Evolutionary conservation across 2,888 invertebrate species (phyloP), one percentile per base, ranked within the genome.

Genomic region (Itoplectis maculator): DNA sequence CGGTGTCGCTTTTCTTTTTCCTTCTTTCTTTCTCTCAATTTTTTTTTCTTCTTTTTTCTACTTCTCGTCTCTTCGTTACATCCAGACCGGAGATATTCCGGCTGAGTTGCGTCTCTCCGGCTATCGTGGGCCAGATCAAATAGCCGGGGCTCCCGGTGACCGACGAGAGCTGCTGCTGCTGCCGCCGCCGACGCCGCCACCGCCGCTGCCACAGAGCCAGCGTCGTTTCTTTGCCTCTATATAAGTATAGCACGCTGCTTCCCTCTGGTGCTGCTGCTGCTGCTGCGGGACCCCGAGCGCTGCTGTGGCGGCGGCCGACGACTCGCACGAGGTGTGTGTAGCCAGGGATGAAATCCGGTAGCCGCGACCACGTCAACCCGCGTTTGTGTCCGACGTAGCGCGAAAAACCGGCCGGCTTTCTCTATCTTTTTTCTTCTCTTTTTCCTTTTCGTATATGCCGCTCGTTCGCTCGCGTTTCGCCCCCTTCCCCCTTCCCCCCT

Each of bases 291-390:
- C 79, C 79, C 81, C 76, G 72, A 45, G 54, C 72, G 79, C 29
- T 61, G 56, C 56, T 54, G 54, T 37, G 35, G 45, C 11, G 5
- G 45, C 79, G 15, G 73, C 63, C 45, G 35, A 49, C 61, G 68
- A 40, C 88, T 87, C 86, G 81, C 81, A 83, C 82, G 82, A 79
- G 76, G 82, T 79, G 76, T 86, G 90, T 91, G 88, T 90, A 92
- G 88, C 90, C 91, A 91, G 91, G 92, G 91, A 88, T 92, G 89
- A 92, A 92, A 92, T 92, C 90, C 91, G 90, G 92, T 92, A 92
- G 92, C 92, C 87, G 89, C 88, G 89, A 86, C 87, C 90, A 90
- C 89, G 91, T 91, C 92, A 87, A 90, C 87, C 88, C 88, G 88
- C 88, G 88, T 90, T 90, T 87, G 88, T 88, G 88, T 89, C 88